A percentile compares a stretch with the other conserved stretches of the same genome.
phyloP scores from a whole-genome alignment of 2,888 invertebrate genomes.

The Harpagoxenus sublaevis region DNA sequence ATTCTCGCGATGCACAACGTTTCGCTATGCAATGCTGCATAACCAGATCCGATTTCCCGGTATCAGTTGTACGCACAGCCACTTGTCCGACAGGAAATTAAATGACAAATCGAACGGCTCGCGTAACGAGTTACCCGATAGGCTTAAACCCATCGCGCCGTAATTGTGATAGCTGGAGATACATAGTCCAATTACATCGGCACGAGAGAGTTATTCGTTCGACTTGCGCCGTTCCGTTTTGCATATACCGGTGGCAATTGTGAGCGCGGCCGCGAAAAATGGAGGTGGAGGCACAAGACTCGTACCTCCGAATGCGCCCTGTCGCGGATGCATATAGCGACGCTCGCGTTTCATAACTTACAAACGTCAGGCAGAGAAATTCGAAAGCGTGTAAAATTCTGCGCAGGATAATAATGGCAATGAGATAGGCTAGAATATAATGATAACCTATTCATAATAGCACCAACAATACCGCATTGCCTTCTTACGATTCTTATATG shows the following conservation, averaged over 20 bases:
- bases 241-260: constrained; percentile 30
- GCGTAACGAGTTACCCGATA: constrained; percentile 47
- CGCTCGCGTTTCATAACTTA: background rate
- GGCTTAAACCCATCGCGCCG: constrained; percentile 64
- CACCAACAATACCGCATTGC: background rate
- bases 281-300: background rate
- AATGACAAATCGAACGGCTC: constrained; percentile 63
- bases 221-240: constrained; percentile 10
- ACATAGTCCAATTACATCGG: constrained; percentile 51
- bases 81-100: constrained; percentile 66
- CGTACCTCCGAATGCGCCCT: background rate
- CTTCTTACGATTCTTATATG: background rate
- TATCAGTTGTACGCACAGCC: background rate
- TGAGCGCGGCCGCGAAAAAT: constrained; percentile 5
- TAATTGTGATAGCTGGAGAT: constrained; percentile 63
- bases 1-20: constrained; percentile 17
- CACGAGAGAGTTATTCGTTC: constrained; percentile 22
- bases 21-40: background rate
- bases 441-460: background rate
- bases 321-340: background rate
- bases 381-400: constrained; percentile 17
- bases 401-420: constrained; percentile 5
- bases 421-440: background rate
- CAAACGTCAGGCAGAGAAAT: constrained; percentile 12
- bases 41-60: constrained; percentile 62